Percentiles rank a stretch among this genome's conserved stretches.
Conservation (phyloP, 2,113 vertebrate species). For the Natator depressus region DNA sequence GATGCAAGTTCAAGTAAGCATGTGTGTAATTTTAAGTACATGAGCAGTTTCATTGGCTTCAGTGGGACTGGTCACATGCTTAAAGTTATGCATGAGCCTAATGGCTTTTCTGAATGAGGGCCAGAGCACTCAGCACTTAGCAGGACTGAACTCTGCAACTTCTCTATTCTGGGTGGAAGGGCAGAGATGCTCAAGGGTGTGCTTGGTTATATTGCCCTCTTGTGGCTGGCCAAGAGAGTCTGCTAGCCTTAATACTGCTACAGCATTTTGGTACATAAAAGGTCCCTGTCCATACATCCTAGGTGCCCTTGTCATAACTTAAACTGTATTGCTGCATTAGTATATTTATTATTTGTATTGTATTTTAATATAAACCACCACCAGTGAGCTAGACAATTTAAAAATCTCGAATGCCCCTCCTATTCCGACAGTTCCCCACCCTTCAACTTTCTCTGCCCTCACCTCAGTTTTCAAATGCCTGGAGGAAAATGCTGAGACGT, state of each 20-base stretch:
- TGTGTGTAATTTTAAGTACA: not conserved
- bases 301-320: rapidly evolving
- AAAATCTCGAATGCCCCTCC: not conserved
- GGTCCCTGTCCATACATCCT: not conserved
- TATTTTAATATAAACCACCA: not conserved
- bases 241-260: not conserved
- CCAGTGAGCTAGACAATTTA: not conserved
- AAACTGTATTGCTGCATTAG: not conserved
- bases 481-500: not conserved
- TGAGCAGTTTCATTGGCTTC: not conserved
- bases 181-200: not conserved
- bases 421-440: not conserved
- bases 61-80: not conserved
- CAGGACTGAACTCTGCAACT: not conserved
- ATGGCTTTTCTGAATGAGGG: not conserved
- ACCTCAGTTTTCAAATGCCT: rapidly evolving
- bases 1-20: not conserved
- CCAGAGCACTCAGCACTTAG: not conserved
- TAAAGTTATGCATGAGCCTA: not conserved
- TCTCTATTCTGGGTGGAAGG: not conserved
- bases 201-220: slow-evolving; percentile 69
- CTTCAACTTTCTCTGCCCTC: not conserved
- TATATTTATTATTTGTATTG: not conserved
- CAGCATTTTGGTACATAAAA: not conserved
- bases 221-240: slow-evolving; percentile 54